Evolutionary conservation across 92 coral and sea anemone genomes (phyloP), one percentile per base, ranked within the genome.

Genomic region (Bergia puertoricense): DNA sequence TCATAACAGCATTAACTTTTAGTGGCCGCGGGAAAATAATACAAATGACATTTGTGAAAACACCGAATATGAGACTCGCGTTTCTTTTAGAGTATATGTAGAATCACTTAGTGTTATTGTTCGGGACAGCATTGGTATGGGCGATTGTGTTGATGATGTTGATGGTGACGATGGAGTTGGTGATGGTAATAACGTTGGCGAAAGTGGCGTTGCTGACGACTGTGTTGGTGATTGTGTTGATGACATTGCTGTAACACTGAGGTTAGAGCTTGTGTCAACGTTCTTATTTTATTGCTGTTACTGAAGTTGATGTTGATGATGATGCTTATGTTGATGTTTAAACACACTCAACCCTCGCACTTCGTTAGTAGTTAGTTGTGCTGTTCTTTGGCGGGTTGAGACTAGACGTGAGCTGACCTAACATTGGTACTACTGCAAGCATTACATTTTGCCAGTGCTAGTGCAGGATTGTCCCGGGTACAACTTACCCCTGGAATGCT

Each of bases 401-500:
- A 54, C 16, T 11, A 54, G 59, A 13, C 2, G 11, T 54, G 3
- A 54, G 59, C 16, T 10, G 18, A 10, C 59, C 59, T 54, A 51
- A 10, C 59, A 11, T 54, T 11, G 18, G 16, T 18, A 54, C 9
- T 48, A 48, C 54, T 48, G 9, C 9, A 6, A 5, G 10, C 54
- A 48, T 0, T 54, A 54, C 2, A 54, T 54, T 54, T 73, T 38
- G 77, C 3, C 69, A 62, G 69, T 62, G 30, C 69, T 62, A 62
- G 30, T 62, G n/a, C 69, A 7, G n/a, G 6, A 23, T 62, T 62
- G 69, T 62, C 1, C 13, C 69, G 23, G 3, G 23, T 62, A 62
- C 5, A 42, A 41, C 86, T 54, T 71, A 83, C 86, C 86, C 86
- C 86, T 6, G 74, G 23, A 41, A 8, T 44, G 9, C 67, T 74